Evolutionary conservation across 1,140 invertebrate genomes (phyloP), one percentile per base, ranked within the genome.

Genomic region (Micrasema longulum): DNA sequence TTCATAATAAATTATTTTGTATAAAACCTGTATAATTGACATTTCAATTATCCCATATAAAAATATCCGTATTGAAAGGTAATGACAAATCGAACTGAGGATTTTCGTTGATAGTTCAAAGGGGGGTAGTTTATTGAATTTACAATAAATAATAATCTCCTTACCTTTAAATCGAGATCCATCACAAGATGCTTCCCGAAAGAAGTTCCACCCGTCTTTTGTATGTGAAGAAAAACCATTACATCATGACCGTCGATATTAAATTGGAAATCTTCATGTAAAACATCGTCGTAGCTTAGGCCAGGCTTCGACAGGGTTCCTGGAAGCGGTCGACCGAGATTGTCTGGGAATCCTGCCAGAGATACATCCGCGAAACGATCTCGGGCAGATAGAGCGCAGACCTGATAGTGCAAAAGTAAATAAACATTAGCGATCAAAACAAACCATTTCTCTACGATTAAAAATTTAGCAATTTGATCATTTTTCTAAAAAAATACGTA

Each of bases 161-260:
- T 76, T 64, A 88, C 87, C 84, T 90, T 89, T 20, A 97, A 84
- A 85, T 96, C 95, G 75, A 98, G 87, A 88, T 98, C 95, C 85
- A 93, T 92, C 43, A 97, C 97, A 69, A 98, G 88, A 85, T 98
- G 96, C 78, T 92, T 92, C 10, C 96, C 97, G 83, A 99, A 98
- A 1, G 94, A 92, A n/a, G 96, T 97, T 22, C 94, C 93, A 23
- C 87, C 87, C 11, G 87, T 89, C 78, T 99, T 99, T 84, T 99
- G 97, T 83, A 99, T 98, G 80, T 99, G 97, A 47, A 99, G 85
- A 82, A 99, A 99, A 16, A 99, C 97, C 86, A 99, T 94, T 16
- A 99, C 97, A 87, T 99, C 97, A 77, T 94, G 91, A 6, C 91
- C 93, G 79, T 94, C 91, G 79, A 97, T 93, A 80, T 95, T 92